These are phyloP conservation scores for Agelas oroides DNA, from an alignment of 37 sponge, comb jelly and placozoan genomes.

Conservation along the genomic window DNA sequence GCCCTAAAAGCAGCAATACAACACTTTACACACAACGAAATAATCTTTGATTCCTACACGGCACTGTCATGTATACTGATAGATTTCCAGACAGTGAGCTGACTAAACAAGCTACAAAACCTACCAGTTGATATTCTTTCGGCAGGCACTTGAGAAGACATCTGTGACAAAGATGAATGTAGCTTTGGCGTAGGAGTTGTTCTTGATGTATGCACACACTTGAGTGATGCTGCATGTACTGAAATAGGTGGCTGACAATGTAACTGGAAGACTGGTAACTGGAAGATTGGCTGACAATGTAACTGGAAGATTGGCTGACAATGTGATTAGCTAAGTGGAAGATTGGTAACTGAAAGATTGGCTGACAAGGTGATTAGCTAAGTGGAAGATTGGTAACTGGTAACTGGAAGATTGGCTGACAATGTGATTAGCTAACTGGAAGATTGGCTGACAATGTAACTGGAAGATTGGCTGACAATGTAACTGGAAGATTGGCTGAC, in stretches of 20 bases:
- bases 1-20: too few relatives aligned
- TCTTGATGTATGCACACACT: slow-evolving; percentile 21
- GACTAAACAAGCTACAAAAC: too few relatives aligned
- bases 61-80: too few relatives aligned
- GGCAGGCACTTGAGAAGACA: slow-evolving; percentile 54
- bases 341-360: too few relatives aligned
- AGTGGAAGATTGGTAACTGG: not conserved
- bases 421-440: not conserved
- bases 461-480: too few relatives aligned
- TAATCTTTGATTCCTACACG: too few relatives aligned
- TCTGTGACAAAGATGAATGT: slow-evolving; percentile 68
- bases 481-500: not conserved
- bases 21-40: too few relatives aligned
- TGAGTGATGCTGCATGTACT: slow-evolving; percentile 38
- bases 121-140: slow-evolving; percentile 56
- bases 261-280: not conserved
- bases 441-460: not conserved
- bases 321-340: not conserved
- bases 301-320: not conserved
- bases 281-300: not conserved
- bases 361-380: too few relatives aligned
- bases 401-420: not conserved
- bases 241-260: not conserved
- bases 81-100: too few relatives aligned
- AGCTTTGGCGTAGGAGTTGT: slow-evolving; percentile 29